Conservation (phyloP, 2,888 invertebrate species). For the Hemaris fuciformis region DNA sequence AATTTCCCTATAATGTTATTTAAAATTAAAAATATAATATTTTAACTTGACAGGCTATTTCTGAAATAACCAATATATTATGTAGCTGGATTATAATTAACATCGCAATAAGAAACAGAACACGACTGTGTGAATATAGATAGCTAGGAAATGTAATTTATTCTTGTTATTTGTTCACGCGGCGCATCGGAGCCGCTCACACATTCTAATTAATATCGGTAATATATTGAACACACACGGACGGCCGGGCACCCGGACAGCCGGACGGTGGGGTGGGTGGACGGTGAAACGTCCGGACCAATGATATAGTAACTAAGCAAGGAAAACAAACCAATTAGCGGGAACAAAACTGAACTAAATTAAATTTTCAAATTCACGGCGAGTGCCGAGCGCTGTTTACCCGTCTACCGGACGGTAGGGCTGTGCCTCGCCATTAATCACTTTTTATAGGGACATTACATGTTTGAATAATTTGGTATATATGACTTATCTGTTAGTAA, state of each 20-base stretch:
- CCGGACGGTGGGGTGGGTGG: not conserved
- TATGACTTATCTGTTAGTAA: no score
- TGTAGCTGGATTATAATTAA: no score
- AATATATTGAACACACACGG: slow-evolving; percentile 16
- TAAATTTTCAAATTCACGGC: slow-evolving; percentile 74
- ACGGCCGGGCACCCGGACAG: not conserved
- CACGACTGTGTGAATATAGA: not conserved
- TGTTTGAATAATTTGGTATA: no score
- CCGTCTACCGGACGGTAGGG: slow-evolving; percentile 43
- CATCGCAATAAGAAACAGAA: no score
- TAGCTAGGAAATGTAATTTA: not conserved
- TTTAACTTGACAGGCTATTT: no score
- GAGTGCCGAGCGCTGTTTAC: slow-evolving; percentile 41
- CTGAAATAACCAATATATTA: no score
- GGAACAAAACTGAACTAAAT: slow-evolving; percentile 75
- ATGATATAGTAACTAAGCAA: slow-evolving; percentile 56
- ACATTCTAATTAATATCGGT: slow-evolving; percentile 7
- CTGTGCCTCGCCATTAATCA: slow-evolving; percentile 25
- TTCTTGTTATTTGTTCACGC: not conserved
- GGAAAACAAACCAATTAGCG: slow-evolving; percentile 78
- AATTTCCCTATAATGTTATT: no score
- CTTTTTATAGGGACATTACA: not conserved
- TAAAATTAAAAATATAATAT: no score
- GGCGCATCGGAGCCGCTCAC: slow-evolving; percentile 17
- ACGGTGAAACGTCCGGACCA: slow-evolving; percentile 1